Conservation (phyloP, 2,113 vertebrate species). For the Talpa occidentalis region DNA sequence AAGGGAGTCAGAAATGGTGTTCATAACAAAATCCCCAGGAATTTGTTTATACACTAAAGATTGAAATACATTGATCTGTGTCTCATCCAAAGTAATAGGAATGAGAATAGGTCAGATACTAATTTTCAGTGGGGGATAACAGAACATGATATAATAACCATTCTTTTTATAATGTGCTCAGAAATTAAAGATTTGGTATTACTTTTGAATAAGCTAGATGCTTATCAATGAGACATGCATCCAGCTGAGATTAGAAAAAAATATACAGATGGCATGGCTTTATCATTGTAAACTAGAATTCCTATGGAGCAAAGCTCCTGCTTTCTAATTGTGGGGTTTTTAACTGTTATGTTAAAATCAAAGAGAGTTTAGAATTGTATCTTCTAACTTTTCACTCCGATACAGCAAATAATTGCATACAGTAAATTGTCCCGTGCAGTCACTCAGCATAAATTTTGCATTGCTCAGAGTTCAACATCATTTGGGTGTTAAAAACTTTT, state of each 20-base stretch:
- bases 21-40: neutral
- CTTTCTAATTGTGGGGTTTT: neutral
- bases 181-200: neutral
- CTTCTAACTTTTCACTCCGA: constrained; percentile 16
- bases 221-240: neutral
- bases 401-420: neutral
- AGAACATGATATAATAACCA: neutral
- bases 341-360: neutral
- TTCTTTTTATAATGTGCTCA: neutral
- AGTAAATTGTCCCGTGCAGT: neutral
- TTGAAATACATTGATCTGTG: neutral
- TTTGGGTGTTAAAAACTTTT: neutral
- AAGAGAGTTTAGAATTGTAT: neutral
- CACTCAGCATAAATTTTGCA: neutral
- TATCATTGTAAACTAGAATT: neutral
- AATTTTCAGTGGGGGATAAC: neutral
- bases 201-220: neutral
- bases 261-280: neutral
- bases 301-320: neutral
- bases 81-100: neutral
- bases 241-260: neutral
- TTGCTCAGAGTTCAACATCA: neutral
- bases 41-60: neutral
- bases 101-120: neutral
- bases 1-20: neutral